Evolutionary conservation across 2,888 invertebrate genomes (phyloP).

Genomic region (Zaprionus obscuricornis): DNA sequence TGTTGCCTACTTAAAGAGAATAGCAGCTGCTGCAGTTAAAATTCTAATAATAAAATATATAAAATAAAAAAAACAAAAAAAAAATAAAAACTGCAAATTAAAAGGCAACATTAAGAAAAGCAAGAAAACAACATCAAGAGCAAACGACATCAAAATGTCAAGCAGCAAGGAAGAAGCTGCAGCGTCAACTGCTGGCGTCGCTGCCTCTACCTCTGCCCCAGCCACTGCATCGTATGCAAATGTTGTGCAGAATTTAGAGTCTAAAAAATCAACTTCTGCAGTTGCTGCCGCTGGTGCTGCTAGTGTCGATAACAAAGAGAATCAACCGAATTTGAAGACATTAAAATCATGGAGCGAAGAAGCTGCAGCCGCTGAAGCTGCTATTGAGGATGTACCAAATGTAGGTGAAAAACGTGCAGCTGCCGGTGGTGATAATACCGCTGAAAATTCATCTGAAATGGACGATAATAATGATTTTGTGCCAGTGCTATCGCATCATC

Average conservation of each 20-base stretch:
- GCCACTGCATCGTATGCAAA: constrained; percentile 88
- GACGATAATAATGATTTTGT: constrained; percentile 83
- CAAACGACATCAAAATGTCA: constrained; percentile 70
- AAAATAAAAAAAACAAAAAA: constrained; percentile 15
- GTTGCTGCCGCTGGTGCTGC: constrained; percentile 15
- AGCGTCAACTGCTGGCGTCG: constrained; percentile 52
- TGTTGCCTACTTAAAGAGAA: constrained; percentile 63
- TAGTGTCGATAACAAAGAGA: constrained; percentile 75
- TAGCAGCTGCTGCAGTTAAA: constrained; percentile 27
- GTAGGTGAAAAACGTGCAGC: constrained; percentile 83
- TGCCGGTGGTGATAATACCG: constrained; percentile 77
- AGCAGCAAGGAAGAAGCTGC: constrained; percentile 80
- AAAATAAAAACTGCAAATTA: no score
- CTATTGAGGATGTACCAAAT: constrained; percentile 61
- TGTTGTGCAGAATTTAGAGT: constrained; percentile 85
- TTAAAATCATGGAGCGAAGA: constrained; percentile 82
- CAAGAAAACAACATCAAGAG: constrained; percentile 16
- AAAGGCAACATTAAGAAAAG: constrained; percentile 17
- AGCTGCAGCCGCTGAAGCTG: constrained; percentile 69
- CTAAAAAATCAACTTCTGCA: constrained; percentile 54
- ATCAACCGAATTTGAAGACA: constrained; percentile 77
- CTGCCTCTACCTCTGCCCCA: constrained; percentile 40
- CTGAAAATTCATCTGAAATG: constrained; percentile 82
- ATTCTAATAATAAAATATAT: neutral
- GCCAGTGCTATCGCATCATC: constrained; percentile 82